These are phyloP conservation scores for Pavo muticus DNA, from an alignment of 2,113 vertebrate genomes.

Conservation along the genomic window DNA sequence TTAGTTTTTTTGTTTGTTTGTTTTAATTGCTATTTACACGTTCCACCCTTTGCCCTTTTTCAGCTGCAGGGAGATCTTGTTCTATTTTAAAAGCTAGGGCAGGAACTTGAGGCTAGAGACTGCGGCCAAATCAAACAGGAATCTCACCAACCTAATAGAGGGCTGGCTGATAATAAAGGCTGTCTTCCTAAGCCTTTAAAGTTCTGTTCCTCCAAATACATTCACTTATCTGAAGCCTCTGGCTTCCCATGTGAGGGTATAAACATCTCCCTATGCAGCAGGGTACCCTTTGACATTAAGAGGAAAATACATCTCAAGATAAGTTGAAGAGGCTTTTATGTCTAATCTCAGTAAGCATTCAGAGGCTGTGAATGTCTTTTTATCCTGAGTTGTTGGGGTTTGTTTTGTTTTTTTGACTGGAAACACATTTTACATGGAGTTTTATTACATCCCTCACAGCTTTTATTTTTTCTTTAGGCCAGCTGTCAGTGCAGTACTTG, in stretches of 20 bases:
- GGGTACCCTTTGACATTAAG: slow-evolving; percentile 42
- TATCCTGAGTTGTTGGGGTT: slow-evolving; percentile 34
- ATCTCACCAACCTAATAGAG: slow-evolving; percentile 43
- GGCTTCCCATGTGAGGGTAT: slow-evolving; percentile 40
- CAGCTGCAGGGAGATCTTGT: slow-evolving; percentile 20
- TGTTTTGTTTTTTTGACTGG: slow-evolving; percentile 16
- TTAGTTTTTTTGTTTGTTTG: neutral
- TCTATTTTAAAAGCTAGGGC: slow-evolving; percentile 59
- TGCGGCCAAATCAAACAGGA: slow-evolving; percentile 50
- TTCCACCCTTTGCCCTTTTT: slow-evolving; percentile 25
- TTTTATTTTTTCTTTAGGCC: neutral
- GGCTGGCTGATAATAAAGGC: slow-evolving; percentile 13
- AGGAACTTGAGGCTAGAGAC: slow-evolving; percentile 12
- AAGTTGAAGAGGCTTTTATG: slow-evolving; percentile 57
- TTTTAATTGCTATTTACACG: neutral
- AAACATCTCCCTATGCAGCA: slow-evolving; percentile 14
- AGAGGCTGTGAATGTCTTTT: slow-evolving; percentile 48
- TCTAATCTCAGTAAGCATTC: slow-evolving; percentile 59
- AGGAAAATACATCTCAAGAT: slow-evolving; percentile 43
- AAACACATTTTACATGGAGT: slow-evolving; percentile 27
- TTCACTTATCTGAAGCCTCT: slow-evolving; percentile 61
- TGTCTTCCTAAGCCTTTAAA: slow-evolving; percentile 46
- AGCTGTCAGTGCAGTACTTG: slow-evolving; percentile 52
- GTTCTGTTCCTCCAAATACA: slow-evolving; percentile 41
- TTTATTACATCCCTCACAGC: neutral